A percentile compares a stretch with the other conserved stretches of the same genome.
Evolutionary conservation across 2,797 vertebrate species (phyloP).

Genomic region (Pantherophis vulpinus): DNA sequence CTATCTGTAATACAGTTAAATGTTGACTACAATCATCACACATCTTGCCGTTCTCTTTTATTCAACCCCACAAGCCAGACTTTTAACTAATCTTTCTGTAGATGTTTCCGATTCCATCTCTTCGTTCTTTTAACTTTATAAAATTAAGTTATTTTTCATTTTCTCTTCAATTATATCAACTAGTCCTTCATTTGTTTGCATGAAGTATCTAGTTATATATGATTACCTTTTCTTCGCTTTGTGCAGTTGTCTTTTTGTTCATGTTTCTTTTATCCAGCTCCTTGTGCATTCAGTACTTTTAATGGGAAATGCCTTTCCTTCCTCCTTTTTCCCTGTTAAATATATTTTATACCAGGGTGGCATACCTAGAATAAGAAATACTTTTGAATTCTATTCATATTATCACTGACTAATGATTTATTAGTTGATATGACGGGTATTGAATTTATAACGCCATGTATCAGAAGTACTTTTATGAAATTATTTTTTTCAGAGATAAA

Average conservation of each 20-base stretch:
- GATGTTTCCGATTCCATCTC: background rate
- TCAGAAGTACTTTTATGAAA: background rate
- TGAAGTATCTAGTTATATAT: background rate
- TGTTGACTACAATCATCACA: background rate
- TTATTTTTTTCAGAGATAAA: background rate
- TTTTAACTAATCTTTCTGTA: background rate
- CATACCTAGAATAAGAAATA: background rate
- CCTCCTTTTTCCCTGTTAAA: background rate
- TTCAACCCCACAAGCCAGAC: background rate
- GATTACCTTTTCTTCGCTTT: background rate
- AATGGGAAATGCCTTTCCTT: background rate
- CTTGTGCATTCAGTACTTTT: background rate
- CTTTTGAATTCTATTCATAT: background rate
- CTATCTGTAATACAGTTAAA: background rate
- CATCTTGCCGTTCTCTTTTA: background rate
- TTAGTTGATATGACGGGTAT: background rate
- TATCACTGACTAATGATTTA: background rate
- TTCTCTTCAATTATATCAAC: background rate
- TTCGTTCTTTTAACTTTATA: background rate
- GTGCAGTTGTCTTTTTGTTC: background rate
- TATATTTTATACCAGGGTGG: background rate
- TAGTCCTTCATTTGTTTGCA: background rate
- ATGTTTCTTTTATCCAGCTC: background rate
- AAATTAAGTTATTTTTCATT: background rate
- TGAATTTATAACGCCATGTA: background rate